Evolutionary conservation across 1,140 invertebrate species (phyloP), one percentile per base, ranked within the genome.

Genomic region (Cydia splendana): DNA sequence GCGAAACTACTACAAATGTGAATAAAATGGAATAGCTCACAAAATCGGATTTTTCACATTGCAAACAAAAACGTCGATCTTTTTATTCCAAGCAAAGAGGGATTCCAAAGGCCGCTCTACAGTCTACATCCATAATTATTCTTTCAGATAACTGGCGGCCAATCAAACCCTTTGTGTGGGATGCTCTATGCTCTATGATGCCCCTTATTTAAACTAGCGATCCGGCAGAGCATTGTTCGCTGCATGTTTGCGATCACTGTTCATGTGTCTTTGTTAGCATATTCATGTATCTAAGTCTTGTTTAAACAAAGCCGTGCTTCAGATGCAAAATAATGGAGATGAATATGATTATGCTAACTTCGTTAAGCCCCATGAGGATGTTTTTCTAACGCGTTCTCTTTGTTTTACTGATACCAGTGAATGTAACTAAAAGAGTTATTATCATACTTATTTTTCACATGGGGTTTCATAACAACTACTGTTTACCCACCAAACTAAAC

Each of bases 191-290:
- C 24, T 24, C 24, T 24, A 24, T 24, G 24, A 24, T 24, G 34
- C 67, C 67, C 67, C 67, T 42, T 38, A 38, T 71, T 71, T 71
- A 71, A 71, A 71, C 67, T 71, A 71, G 67, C 67, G 38, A 71
- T 71, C 67, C 67, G 30, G 30, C 57, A 53, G 51, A n/a, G 28
- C 30, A 71, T 71, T 71, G 67, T 71, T 34, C 65, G 67, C n/a
- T 71, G 67, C 67, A 38, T 38, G 67, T 71, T 38, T 34, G 67
- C 30, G 30, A 71, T 71, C 67, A 45, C 67, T 71, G 67, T 30
- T 71, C 67, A 38, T 71, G 67, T 71, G 67, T 71, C 67, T 18
- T 71, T 71, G 67, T 71, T 45, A 45, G 38, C 67, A 71, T 71
- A 71, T 71, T 71, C 67, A 71, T 71, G 34, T 71, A 71, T 15